phyloP scores from a whole-genome alignment of 2,888 invertebrate genomes.

The Eupithecia exiguata region DNA sequence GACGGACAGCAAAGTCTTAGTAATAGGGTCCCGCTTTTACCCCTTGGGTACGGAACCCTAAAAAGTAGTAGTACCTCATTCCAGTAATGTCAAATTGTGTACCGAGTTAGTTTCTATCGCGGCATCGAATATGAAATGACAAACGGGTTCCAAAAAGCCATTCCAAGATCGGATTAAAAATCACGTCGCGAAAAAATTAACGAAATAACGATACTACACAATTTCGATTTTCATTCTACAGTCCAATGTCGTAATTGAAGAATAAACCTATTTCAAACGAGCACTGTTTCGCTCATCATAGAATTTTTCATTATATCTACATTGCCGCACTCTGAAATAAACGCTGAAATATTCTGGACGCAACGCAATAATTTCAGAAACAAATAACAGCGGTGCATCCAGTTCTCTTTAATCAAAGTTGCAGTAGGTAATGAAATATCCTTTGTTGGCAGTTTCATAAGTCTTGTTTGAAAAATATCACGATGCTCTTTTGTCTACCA shows the following conservation, averaged over 20 bases:
- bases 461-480: conserved; percentile 55
- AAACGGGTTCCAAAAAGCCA: not conserved
- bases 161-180: not conserved
- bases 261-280: not conserved
- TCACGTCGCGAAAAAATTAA: not conserved
- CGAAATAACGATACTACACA: not conserved
- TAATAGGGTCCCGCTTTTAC: too few species aligned
- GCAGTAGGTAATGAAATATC: conserved; percentile 53
- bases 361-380: conserved; percentile 52
- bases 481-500: conserved; percentile 27
- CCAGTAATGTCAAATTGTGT: too few species aligned
- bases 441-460: conserved; percentile 48
- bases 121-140: not conserved
- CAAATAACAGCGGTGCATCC: conserved; percentile 51
- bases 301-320: conserved; percentile 23
- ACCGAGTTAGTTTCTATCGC: too few species aligned
- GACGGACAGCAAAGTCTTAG: too few species aligned
- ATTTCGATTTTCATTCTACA: not conserved
- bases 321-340: conserved; percentile 26
- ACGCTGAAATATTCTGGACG: conserved; percentile 26
- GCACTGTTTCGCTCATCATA: not conserved
- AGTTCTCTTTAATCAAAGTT: conserved; percentile 62
- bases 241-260: not conserved
- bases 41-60: too few species aligned
- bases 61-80: too few species aligned